A percentile compares a stretch with the other conserved stretches of the same genome.
Evolutionary conservation across 2,888 invertebrate genomes (phyloP).

Genomic region (Leistus spinibarbis): DNA sequence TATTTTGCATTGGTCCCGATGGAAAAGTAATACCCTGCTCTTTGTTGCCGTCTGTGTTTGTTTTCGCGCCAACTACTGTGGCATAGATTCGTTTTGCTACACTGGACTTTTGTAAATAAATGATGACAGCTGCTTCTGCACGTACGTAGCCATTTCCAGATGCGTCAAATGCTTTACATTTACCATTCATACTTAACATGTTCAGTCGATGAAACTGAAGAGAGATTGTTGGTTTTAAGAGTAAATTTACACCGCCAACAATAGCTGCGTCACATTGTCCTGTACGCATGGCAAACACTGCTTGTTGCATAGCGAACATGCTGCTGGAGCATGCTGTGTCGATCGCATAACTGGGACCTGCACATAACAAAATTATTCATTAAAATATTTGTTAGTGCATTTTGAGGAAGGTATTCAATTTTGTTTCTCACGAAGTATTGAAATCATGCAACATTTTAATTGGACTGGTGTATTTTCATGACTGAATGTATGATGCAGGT

Average conservation of each 20-base stretch:
- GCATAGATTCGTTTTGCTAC: conserved; percentile 83
- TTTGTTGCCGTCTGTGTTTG: conserved; percentile 93
- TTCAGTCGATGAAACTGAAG: conserved; percentile 92
- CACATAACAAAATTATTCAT: conserved; percentile 48
- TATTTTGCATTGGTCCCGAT: conserved; percentile 79
- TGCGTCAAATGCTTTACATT: conserved; percentile 94
- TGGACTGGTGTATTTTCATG: too few relatives aligned
- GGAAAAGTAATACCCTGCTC: conserved; percentile 90
- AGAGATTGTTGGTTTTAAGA: conserved; percentile 88
- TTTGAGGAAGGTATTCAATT: too few relatives aligned
- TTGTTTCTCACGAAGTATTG: too few relatives aligned
- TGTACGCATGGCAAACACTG: conserved; percentile 76
- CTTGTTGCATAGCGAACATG: conserved; percentile 88
- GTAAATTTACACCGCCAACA: conserved; percentile 90
- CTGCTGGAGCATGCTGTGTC: conserved; percentile 99
- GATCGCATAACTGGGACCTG: conserved; percentile 87
- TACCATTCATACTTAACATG: conserved; percentile 89
- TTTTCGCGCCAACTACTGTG: conserved; percentile 84
- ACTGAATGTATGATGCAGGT: too few relatives aligned
- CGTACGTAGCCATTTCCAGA: conserved; percentile 91
- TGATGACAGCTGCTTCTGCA: conserved; percentile 83
- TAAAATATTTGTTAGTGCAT: background rate
- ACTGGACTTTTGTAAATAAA: conserved; percentile 80
- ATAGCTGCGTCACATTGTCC: conserved; percentile 96
- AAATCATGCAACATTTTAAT: too few relatives aligned